These are phyloP conservation scores for Frankliniella intonsa DNA, from an alignment of 2,888 invertebrate species.

Conservation along the genomic window DNA sequence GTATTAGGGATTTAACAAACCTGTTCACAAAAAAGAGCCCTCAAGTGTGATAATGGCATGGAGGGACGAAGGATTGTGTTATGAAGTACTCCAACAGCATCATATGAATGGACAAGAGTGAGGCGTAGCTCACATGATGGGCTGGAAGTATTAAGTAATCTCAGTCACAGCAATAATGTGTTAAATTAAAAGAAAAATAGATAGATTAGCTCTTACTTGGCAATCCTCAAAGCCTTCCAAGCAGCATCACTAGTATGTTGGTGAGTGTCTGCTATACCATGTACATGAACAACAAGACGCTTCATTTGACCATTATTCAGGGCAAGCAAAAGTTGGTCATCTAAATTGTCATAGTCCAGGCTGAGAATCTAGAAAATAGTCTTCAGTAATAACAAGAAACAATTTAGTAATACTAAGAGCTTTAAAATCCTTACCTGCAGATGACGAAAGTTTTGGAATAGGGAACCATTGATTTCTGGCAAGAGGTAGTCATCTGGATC, in stretches of 20 bases:
- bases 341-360: constrained; percentile 55
- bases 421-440: constrained; percentile 49
- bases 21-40: constrained; percentile 67
- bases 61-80: constrained; percentile 58
- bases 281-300: constrained; percentile 64
- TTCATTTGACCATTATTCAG: constrained; percentile 49
- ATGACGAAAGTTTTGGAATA: constrained; percentile 57
- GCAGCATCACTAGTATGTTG: constrained; percentile 59
- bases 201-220: constrained; percentile 35
- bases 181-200: constrained; percentile 37
- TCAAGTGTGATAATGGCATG: constrained; percentile 69
- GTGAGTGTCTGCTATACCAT: constrained; percentile 60
- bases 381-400: not conserved
- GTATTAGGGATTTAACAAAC: constrained; percentile 44
- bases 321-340: constrained; percentile 49
- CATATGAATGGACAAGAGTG: constrained; percentile 59
- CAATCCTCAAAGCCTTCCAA: constrained; percentile 50
- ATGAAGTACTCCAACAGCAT: constrained; percentile 59
- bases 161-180: not conserved
- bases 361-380: constrained; percentile 47
- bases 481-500: constrained; percentile 63
- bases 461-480: constrained; percentile 52
- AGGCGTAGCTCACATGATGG: constrained; percentile 40
- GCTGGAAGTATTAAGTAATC: constrained; percentile 35
- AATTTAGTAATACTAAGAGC: constrained; percentile 40